phyloP scores from a whole-genome alignment of 2,113 vertebrate genomes.

The Scatophagus argus region DNA sequence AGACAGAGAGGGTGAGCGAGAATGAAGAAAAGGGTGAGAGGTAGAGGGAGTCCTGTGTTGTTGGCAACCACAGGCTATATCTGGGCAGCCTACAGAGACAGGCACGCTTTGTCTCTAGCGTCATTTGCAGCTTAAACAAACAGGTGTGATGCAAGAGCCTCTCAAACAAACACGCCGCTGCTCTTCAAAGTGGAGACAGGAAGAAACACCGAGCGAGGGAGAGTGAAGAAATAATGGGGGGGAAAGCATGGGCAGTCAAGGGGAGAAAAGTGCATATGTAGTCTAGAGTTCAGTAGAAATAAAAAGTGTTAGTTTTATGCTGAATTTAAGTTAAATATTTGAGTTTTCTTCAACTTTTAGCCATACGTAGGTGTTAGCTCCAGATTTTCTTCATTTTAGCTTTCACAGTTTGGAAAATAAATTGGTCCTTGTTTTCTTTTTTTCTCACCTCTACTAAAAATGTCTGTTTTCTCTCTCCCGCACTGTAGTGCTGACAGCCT shows the following conservation, averaged over 20 bases:
- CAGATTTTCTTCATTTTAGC: slow-evolving; percentile 60
- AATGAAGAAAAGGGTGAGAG: slow-evolving; percentile 53
- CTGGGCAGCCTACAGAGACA: slow-evolving; percentile 70
- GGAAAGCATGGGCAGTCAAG: slow-evolving; percentile 60
- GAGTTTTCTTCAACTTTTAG: slow-evolving; percentile 41
- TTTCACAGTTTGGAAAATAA: slow-evolving; percentile 71
- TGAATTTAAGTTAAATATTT: slow-evolving; percentile 38
- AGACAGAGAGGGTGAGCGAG: slow-evolving; percentile 29
- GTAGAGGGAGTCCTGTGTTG: slow-evolving; percentile 75
- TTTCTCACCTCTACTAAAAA: slow-evolving; percentile 66
- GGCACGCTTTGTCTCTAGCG: slow-evolving; percentile 75
- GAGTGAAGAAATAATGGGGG: slow-evolving; percentile 66
- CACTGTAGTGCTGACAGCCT: slow-evolving; percentile 70
- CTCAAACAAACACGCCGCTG: slow-evolving; percentile 80
- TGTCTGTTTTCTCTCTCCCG: slow-evolving; percentile 70
- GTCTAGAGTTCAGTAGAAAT: slow-evolving; percentile 23
- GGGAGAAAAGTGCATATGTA: slow-evolving; percentile 35
- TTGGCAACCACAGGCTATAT: slow-evolving; percentile 74
- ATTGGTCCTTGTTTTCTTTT: slow-evolving; percentile 68
- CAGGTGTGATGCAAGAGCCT: slow-evolving; percentile 83
- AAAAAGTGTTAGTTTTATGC: slow-evolving; percentile 32
- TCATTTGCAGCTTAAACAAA: slow-evolving; percentile 85
- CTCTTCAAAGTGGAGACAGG: slow-evolving; percentile 73
- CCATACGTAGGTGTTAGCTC: slow-evolving; percentile 37
- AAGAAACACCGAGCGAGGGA: slow-evolving; percentile 51